Conservation (phyloP, 1,140 invertebrate genomes). For the Polyergus mexicanus region DNA sequence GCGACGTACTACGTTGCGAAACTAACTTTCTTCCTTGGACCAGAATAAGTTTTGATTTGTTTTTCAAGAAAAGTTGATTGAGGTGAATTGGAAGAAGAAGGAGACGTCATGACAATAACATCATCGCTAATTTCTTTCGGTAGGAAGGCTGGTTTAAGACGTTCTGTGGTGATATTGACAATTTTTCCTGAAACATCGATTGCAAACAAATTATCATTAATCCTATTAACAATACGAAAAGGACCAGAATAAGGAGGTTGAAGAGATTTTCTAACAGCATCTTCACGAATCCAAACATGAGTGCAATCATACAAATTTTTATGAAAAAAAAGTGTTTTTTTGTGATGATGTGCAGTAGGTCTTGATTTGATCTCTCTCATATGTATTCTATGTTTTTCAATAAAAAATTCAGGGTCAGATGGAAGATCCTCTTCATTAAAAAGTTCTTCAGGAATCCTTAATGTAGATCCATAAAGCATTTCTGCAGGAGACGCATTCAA, state of each 20-base stretch:
- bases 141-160: not conserved
- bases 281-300: not conserved
- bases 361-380: not conserved
- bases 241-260: not conserved
- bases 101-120: too few species aligned
- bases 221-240: not conserved
- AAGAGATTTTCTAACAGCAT: not conserved
- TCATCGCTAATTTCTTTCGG: not conserved
- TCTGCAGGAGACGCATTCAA: not conserved
- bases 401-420: not conserved
- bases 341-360: not conserved
- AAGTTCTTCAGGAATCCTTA: conserved; percentile 3
- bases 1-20: too few species aligned
- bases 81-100: too few species aligned
- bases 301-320: not conserved
- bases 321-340: not conserved
- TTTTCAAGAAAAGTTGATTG: too few species aligned
- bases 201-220: not conserved
- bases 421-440: not conserved
- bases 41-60: too few species aligned
- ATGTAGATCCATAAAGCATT: not conserved
- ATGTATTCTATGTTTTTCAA: not conserved
- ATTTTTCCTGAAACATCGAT: not conserved
- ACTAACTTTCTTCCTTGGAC: too few species aligned
- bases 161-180: not conserved